These are phyloP conservation scores for Larimichthys crocea DNA, from an alignment of 2,113 vertebrate species.

Conservation along the genomic window DNA sequence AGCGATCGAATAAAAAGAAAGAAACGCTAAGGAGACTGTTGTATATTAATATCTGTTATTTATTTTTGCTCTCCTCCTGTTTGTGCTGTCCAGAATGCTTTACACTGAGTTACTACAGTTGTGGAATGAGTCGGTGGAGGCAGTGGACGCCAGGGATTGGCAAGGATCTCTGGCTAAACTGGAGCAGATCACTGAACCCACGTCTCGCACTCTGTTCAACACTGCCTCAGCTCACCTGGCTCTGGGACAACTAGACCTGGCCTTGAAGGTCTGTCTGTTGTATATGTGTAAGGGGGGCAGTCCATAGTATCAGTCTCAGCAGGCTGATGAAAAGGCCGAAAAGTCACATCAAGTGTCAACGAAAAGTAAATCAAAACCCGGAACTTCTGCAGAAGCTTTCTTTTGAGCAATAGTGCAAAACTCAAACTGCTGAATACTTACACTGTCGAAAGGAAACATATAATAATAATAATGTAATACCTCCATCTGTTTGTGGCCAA, in stretches of 20 bases:
- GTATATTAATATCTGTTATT: background rate
- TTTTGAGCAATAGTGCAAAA: background rate
- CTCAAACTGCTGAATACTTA: background rate
- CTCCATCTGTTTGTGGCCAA: background rate
- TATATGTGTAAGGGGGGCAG: background rate
- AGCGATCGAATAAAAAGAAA: too few species aligned
- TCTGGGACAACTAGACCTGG: slow-evolving; percentile 82
- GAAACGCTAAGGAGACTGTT: background rate
- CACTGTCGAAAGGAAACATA: background rate
- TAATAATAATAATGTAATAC: background rate
- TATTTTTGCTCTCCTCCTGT: background rate
- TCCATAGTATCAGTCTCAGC: background rate
- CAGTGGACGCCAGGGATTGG: slow-evolving; percentile 85
- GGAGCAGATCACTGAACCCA: slow-evolving; percentile 80
- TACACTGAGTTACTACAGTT: slow-evolving; percentile 86
- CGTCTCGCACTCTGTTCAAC: slow-evolving; percentile 87
- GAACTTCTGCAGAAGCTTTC: background rate
- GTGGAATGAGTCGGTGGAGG: slow-evolving; percentile 87
- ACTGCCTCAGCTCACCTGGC: slow-evolving; percentile 85
- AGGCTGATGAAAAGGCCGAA: background rate
- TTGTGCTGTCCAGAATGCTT: slow-evolving; percentile 77
- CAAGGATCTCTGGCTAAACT: slow-evolving; percentile 81
- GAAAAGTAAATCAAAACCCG: background rate
- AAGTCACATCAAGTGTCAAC: background rate
- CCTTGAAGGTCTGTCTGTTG: slow-evolving; percentile 79